Evolutionary conservation across 2,888 invertebrate genomes (phyloP).

Genomic region (Rhorus exstirpatorius): DNA sequence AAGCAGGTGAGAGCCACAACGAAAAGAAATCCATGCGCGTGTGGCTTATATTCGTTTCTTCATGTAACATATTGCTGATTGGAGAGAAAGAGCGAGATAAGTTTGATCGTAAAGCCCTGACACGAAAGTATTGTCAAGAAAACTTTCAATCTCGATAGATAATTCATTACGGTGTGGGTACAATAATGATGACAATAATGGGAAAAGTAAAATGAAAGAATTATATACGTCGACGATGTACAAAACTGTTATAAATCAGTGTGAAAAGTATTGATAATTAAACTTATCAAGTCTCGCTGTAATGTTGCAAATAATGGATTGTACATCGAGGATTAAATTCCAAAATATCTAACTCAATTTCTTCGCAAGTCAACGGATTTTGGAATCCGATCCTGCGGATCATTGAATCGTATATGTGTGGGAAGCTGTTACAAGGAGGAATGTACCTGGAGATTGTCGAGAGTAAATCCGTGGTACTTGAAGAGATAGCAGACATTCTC

Average conservation of each 20-base stretch:
- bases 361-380: constrained; percentile 18
- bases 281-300: too few relatives aligned
- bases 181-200: too few relatives aligned
- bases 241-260: too few relatives aligned
- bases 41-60: background rate
- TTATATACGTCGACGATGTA: too few relatives aligned
- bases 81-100: constrained; percentile 12
- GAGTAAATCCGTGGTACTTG: constrained; percentile 55
- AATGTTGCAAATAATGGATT: too few relatives aligned
- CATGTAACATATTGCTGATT: background rate
- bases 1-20: constrained; percentile 14
- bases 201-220: too few relatives aligned
- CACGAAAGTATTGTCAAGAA: constrained; percentile 44
- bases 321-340: too few relatives aligned
- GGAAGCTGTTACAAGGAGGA: constrained; percentile 57
- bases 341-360: constrained; percentile 10
- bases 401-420: constrained; percentile 33
- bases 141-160: constrained; percentile 33
- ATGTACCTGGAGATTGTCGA: constrained; percentile 54
- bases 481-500: constrained; percentile 60
- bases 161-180: too few relatives aligned
- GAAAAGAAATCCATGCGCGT: constrained; percentile 40
- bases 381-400: constrained; percentile 43
- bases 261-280: too few relatives aligned
- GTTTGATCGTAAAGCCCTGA: constrained; percentile 19